Evolutionary conservation across 1,140 invertebrate species (phyloP).

Genomic region (Lepidurus couesii): DNA sequence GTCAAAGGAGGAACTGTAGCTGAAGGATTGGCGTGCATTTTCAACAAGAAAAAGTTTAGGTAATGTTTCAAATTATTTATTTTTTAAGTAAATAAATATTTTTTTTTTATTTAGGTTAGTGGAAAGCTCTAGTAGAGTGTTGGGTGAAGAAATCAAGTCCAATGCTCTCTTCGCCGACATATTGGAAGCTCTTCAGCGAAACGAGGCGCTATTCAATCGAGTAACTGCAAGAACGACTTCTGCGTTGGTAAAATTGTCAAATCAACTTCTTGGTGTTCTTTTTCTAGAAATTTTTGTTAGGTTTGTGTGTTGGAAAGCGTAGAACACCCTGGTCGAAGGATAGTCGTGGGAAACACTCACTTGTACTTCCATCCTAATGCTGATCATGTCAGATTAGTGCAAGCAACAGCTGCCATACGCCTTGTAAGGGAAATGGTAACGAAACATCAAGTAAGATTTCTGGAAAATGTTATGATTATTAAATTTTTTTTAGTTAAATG

Average conservation of each 20-base stretch:
- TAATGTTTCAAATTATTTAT: neutral
- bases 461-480: neutral
- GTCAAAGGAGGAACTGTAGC: conserved; percentile 64
- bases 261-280: neutral
- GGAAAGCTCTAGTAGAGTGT: conserved; percentile 47
- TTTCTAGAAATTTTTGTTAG: conserved; percentile 43
- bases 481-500: conserved; percentile 15
- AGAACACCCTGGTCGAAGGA: conserved; percentile 53
- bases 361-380: conserved; percentile 85
- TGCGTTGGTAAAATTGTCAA: conserved; percentile 42
- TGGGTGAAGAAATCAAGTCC: conserved; percentile 52
- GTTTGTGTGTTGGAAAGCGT: conserved; percentile 55
- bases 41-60: conserved; percentile 43
- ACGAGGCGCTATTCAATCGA: conserved; percentile 48
- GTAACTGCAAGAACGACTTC: conserved; percentile 54
- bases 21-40: conserved; percentile 79
- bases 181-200: conserved; percentile 55
- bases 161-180: conserved; percentile 52
- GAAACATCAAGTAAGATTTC: conserved; percentile 24
- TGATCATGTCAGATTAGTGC: conserved; percentile 75
- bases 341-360: conserved; percentile 82
- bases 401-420: conserved; percentile 44
- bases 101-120: conserved; percentile 46
- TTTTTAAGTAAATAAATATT: neutral
- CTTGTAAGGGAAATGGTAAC: conserved; percentile 51